Evolutionary conservation across 2,888 invertebrate genomes (phyloP).

Genomic region (Theretra japonica): DNA sequence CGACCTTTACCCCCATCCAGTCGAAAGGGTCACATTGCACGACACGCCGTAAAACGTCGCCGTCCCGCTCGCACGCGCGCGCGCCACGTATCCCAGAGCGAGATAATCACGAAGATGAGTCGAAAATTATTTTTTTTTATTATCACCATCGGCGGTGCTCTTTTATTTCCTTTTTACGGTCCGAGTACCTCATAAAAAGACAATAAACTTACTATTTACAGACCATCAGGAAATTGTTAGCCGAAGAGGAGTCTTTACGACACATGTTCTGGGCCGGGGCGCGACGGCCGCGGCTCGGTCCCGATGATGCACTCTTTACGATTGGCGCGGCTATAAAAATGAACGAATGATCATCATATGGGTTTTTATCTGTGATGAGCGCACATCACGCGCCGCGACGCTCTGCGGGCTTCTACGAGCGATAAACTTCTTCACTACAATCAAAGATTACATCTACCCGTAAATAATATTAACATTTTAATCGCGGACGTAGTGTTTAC

Average conservation of each 20-base stretch:
- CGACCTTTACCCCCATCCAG: slow-evolving; percentile 84
- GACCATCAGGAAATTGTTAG: slow-evolving; percentile 86
- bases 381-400: slow-evolving; percentile 58
- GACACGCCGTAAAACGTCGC: slow-evolving; percentile 74
- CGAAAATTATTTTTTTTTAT: slow-evolving; percentile 85
- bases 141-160: slow-evolving; percentile 85
- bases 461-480: slow-evolving; percentile 23
- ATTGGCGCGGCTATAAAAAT: slow-evolving; percentile 78
- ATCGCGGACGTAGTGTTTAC: slow-evolving; percentile 8
- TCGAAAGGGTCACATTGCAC: slow-evolving; percentile 81
- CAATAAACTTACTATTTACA: slow-evolving; percentile 86
- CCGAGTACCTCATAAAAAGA: slow-evolving; percentile 86
- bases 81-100: slow-evolving; percentile 72
- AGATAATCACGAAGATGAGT: slow-evolving; percentile 84
- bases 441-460: slow-evolving; percentile 29
- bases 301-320: slow-evolving; percentile 81
- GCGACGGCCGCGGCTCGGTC: slow-evolving; percentile 59
- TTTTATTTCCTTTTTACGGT: slow-evolving; percentile 86
- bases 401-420: neutral
- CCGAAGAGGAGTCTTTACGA: slow-evolving; percentile 85
- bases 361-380: slow-evolving; percentile 70
- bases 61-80: slow-evolving; percentile 66
- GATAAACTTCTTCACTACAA: slow-evolving; percentile 31
- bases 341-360: slow-evolving; percentile 63
- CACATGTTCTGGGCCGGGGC: slow-evolving; percentile 71